phyloP scores from a whole-genome alignment of 2,888 invertebrate species.

The Dicycla oo region DNA sequence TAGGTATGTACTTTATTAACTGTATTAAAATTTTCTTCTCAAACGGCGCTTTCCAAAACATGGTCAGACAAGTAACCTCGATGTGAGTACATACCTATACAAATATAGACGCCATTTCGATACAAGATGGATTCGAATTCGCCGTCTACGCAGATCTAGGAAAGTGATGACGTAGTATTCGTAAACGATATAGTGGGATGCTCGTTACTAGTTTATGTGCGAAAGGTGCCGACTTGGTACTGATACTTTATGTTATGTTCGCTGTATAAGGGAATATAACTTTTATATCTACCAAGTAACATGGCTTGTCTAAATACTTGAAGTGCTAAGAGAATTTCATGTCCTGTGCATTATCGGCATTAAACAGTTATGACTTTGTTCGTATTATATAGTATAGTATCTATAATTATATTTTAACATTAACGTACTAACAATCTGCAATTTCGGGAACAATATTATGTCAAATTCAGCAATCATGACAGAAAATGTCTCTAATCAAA shows the following conservation, averaged over 20 bases:
- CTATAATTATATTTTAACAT: not conserved
- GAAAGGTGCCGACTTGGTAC: slow-evolving; percentile 29
- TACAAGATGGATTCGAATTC: slow-evolving; percentile 38
- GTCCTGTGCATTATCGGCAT: not conserved
- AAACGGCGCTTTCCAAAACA: not conserved
- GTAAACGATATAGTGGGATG: slow-evolving; percentile 54
- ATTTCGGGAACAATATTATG: not conserved
- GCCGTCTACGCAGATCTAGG: slow-evolving; percentile 15
- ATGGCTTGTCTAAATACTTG: not conserved
- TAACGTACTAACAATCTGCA: not conserved
- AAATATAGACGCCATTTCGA: slow-evolving; percentile 4
- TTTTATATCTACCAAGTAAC: not conserved
- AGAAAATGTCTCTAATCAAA: not conserved
- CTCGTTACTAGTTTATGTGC: slow-evolving; percentile 57
- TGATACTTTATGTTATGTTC: slow-evolving; percentile 17
- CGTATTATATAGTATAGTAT: not conserved
- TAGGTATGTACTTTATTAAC: not conserved
- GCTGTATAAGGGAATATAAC: slow-evolving; percentile 14
- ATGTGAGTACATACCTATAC: too few relatives aligned
- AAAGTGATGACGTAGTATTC: slow-evolving; percentile 49
- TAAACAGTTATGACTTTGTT: not conserved
- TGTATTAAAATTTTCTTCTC: not conserved
- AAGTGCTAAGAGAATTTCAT: not conserved
- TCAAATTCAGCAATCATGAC: not conserved
- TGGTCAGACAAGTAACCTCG: not conserved